phyloP scores from a whole-genome alignment of 2,888 invertebrate genomes.

The Conus canariensis region DNA sequence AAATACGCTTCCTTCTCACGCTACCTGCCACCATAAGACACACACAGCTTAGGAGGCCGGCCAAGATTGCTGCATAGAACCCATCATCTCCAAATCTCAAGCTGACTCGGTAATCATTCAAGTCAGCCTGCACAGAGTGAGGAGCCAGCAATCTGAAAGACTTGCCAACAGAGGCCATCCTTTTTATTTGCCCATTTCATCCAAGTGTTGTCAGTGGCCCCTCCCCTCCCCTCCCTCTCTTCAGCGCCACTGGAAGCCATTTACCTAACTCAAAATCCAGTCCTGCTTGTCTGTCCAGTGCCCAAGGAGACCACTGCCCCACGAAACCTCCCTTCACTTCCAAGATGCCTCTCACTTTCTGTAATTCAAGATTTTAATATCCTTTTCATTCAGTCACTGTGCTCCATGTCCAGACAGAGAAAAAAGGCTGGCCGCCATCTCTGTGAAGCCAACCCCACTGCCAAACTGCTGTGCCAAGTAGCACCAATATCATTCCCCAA shows the following conservation, averaged over 20 bases:
- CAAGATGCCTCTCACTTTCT: background rate
- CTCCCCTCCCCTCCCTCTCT: background rate
- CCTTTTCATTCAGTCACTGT: background rate
- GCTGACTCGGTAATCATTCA: background rate
- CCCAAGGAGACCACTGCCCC: background rate
- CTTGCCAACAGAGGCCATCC: background rate
- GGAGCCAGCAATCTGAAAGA: background rate
- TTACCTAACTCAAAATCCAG: background rate
- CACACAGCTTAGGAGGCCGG: background rate
- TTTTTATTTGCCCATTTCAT: background rate
- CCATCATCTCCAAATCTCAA: background rate
- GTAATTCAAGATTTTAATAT: background rate
- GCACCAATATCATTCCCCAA: slow-evolving; percentile 33
- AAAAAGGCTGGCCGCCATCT: background rate
- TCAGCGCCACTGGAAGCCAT: slow-evolving; percentile 20
- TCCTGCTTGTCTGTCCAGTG: slow-evolving; percentile 4
- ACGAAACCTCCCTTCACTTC: background rate
- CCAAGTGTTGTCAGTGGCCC: background rate
- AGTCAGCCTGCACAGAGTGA: background rate
- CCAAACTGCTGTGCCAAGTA: slow-evolving; percentile 2
- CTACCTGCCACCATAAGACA: background rate
- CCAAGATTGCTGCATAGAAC: background rate
- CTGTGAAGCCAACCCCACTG: background rate
- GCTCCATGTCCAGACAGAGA: background rate
- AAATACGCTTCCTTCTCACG: background rate